Conservation (phyloP, 37 sponge, comb jelly and placozoan species). For the Aphrocallistes beatrix region DNA sequence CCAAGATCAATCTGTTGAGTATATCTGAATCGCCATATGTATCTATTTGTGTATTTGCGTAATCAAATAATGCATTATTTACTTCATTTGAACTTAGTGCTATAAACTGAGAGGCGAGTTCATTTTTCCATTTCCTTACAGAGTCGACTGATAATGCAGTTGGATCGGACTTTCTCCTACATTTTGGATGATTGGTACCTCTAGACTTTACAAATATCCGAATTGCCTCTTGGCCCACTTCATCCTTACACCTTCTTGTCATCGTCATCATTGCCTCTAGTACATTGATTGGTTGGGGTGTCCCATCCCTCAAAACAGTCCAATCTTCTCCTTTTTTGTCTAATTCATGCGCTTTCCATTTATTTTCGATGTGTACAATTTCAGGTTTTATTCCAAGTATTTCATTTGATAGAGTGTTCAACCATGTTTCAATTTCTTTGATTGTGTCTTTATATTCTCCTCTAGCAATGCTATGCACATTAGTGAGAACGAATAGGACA, state of each 20-base stretch:
- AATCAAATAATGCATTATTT: not conserved
- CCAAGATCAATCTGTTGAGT: not conserved
- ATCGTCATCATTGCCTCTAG: not conserved
- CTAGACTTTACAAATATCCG: not conserved
- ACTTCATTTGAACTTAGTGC: not conserved
- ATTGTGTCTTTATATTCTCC: not conserved
- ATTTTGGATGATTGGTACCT: not conserved
- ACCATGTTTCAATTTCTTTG: not conserved
- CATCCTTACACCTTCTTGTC: not conserved
- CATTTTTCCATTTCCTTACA: not conserved
- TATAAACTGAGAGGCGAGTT: not conserved
- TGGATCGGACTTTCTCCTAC: not conserved
- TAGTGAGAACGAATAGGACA: not conserved
- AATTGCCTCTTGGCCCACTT: not conserved
- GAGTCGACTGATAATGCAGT: not conserved
- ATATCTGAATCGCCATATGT: not conserved
- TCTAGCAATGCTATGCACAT: not conserved
- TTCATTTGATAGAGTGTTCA: not conserved
- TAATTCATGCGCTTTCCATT: not conserved
- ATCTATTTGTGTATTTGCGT: not conserved
- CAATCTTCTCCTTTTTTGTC: constrained; percentile 1
- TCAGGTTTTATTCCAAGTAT: not conserved
- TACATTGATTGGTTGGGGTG: not conserved
- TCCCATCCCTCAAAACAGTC: not conserved
- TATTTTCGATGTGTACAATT: not conserved